Base-by-base conservation (phyloP, 2,888 invertebrate species). In the Synanthedon myopaeformis region DNA sequence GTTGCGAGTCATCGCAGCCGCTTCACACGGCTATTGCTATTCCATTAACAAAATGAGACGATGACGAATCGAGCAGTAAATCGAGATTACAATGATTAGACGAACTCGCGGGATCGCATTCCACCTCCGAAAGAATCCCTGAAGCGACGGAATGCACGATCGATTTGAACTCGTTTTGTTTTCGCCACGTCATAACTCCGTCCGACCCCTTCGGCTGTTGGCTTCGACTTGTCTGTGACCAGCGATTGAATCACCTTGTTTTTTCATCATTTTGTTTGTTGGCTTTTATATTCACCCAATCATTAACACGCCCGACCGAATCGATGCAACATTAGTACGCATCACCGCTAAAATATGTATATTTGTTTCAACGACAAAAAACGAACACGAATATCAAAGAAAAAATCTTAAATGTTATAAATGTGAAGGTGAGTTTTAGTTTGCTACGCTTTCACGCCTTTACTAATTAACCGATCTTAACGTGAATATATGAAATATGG, bases 121-220 rank as follows among this genome's bases (percentile, higher is more conserved):
- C 82, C 79, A 71, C 68, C 52, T 52, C 49, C 64, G 65, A 69
- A 74, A 72, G 82, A 79, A 82, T 82, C 81, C 73, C 74, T 79
- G 81, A 76, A 77, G 77, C 80, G 72, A 72, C 71, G 85, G 86
- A 82, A 86, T 86, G 86, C 85, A 79, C 77, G 69, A 81, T 81
- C 83, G 78, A 79, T 81, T 79, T 73, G 67, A 79, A 85, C 86
- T 77, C 61, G 86, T 86, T 85, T 84, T 79, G 79, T 82, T 85
- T 85, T 83, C 80, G 85, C 86, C 79, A 85, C 83, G 85, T 87
- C 86, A 86, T 82, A 83, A 79, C 79, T 76, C 73, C 79, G 70
- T 72, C 66, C 70, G 74, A 51, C 52, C 45, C 52, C 48, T 49
- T 41, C 17, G 53, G 41, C 41, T 53, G 13, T 12, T 50, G 53